A percentile compares a stretch with the other conserved stretches of the same genome.
Evolutionary conservation across 1,140 invertebrate species (phyloP).

Genomic region (Gryllus bimaculatus): DNA sequence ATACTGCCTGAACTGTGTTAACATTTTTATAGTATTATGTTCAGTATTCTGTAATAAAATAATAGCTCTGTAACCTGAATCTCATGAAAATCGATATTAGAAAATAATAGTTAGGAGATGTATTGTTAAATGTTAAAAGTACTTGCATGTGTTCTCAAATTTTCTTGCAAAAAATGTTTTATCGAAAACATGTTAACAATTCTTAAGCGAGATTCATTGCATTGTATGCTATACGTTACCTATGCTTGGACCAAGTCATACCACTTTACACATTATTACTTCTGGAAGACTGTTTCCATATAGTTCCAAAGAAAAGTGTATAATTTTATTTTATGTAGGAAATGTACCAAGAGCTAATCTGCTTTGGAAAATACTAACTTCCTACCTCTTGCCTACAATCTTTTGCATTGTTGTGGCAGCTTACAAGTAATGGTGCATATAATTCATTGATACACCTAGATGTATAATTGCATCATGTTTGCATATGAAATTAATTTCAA

Average conservation of each 20-base stretch:
- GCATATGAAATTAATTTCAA: background rate
- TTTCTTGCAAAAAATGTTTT: background rate
- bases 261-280: background rate
- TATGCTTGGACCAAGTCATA: slow-evolving; percentile 4
- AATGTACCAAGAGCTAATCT: background rate
- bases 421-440: background rate
- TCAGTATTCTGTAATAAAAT: background rate
- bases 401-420: background rate
- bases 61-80: background rate
- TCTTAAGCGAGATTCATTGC: background rate
- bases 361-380: background rate
- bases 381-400: background rate
- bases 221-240: background rate
- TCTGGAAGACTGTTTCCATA: slow-evolving; percentile 1
- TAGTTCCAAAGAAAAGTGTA: background rate
- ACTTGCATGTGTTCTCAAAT: background rate
- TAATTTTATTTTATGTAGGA: background rate
- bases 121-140: background rate
- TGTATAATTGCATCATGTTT: background rate
- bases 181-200: background rate
- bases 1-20: too few relatives aligned
- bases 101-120: background rate
- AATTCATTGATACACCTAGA: background rate
- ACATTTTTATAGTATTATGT: background rate
- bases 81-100: background rate